These are phyloP conservation scores for Oreotrochilus melanogaster DNA, from an alignment of 2,113 vertebrate species.

Conservation along the genomic window DNA sequence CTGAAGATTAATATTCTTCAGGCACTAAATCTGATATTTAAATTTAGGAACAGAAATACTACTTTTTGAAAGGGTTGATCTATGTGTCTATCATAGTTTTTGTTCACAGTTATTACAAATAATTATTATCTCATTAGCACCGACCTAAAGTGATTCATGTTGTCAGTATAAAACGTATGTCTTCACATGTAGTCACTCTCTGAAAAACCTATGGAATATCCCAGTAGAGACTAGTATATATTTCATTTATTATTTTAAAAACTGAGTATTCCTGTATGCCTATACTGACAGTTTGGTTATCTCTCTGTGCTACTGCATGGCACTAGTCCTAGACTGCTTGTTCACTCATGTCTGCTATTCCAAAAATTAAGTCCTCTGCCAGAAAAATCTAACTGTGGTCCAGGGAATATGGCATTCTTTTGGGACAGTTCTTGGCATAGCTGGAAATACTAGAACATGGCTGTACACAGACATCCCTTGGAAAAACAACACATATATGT, in stretches of 20 bases:
- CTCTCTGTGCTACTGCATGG: fast-evolving
- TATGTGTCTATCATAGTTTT: background rate
- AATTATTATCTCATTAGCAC: background rate
- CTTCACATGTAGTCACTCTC: background rate
- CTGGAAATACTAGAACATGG: background rate
- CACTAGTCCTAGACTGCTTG: background rate
- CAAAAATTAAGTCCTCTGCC: background rate
- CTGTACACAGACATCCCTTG: background rate
- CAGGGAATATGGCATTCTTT: background rate
- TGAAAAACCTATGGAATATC: background rate
- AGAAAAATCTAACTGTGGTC: background rate
- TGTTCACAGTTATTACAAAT: background rate
- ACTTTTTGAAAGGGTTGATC: background rate
- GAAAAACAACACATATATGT: background rate
- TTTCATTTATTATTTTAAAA: background rate
- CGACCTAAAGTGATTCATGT: background rate
- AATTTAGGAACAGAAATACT: background rate
- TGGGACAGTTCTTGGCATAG: background rate
- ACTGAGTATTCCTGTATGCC: background rate
- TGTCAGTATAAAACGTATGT: fast-evolving
- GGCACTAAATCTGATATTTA: background rate
- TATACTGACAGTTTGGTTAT: background rate
- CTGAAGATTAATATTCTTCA: background rate
- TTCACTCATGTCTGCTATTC: background rate
- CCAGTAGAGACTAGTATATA: background rate